phyloP scores from a whole-genome alignment of 2,797 vertebrate genomes.

The Eulemur albifrons region DNA sequence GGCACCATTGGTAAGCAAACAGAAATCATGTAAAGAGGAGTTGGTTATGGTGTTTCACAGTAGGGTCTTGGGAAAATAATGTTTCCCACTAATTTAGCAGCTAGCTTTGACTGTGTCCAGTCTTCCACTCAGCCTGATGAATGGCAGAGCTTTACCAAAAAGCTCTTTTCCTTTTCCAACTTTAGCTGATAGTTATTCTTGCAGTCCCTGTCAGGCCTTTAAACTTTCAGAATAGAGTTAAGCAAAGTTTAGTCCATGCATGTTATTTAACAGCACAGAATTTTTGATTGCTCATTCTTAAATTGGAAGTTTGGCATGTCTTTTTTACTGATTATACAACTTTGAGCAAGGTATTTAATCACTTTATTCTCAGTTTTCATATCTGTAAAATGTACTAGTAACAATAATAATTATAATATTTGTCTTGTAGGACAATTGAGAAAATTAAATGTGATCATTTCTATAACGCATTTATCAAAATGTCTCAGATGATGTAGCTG shows the following conservation, averaged over 20 bases:
- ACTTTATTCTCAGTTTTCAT: neutral
- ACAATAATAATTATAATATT: neutral
- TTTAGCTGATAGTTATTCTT: neutral
- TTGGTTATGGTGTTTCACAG: neutral
- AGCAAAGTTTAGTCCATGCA: neutral
- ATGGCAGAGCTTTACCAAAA: neutral
- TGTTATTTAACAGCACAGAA: neutral
- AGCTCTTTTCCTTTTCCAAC: neutral
- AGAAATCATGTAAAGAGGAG: neutral
- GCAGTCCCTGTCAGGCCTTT: neutral
- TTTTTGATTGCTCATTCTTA: neutral
- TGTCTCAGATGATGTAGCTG: neutral
- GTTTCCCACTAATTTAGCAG: neutral
- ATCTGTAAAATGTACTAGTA: neutral
- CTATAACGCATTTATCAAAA: slow-evolving; percentile 1
- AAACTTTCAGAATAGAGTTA: neutral
- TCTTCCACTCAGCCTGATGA: neutral
- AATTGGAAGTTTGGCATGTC: neutral
- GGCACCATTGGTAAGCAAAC: neutral
- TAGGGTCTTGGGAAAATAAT: neutral
- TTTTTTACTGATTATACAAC: neutral
- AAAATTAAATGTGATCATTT: slow-evolving; percentile 37
- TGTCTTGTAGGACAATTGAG: neutral
- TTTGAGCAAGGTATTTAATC: neutral
- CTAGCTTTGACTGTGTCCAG: neutral